Percentiles rank a stretch among this genome's conserved stretches.
These are phyloP conservation scores for Pteronura brasiliensis DNA, from an alignment of 2,113 vertebrate species.

Conservation along the genomic window DNA sequence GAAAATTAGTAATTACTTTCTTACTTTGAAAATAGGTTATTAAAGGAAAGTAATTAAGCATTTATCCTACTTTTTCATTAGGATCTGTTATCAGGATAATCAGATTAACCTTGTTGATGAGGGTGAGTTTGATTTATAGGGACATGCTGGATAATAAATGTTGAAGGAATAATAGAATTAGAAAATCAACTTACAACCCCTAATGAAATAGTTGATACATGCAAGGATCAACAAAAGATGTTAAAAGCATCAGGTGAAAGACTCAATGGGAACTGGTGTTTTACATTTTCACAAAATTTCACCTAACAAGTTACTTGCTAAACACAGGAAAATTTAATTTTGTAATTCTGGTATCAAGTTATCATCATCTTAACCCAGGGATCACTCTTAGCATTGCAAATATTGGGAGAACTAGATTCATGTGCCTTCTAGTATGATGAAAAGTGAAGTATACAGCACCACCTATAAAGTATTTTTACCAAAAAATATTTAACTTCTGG, in stretches of 20 bases:
- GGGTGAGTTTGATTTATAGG: background rate
- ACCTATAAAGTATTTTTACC: background rate
- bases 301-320: background rate
- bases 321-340: background rate
- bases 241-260: background rate
- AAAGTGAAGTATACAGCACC: background rate
- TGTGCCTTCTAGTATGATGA: background rate
- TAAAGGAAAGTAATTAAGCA: background rate
- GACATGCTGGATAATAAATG: background rate
- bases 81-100: background rate
- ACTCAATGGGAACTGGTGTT: background rate
- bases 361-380: background rate
- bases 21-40: constrained; percentile 2
- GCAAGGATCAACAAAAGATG: background rate
- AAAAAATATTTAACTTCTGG: background rate
- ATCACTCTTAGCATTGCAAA: background rate
- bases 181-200: background rate
- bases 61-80: background rate
- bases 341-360: background rate
- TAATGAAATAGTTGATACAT: background rate
- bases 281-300: background rate
- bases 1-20: background rate
- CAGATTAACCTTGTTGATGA: background rate
- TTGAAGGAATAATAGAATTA: background rate
- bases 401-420: background rate